phyloP scores from a whole-genome alignment of 1,140 invertebrate genomes.

The Drosophila seguyi region DNA sequence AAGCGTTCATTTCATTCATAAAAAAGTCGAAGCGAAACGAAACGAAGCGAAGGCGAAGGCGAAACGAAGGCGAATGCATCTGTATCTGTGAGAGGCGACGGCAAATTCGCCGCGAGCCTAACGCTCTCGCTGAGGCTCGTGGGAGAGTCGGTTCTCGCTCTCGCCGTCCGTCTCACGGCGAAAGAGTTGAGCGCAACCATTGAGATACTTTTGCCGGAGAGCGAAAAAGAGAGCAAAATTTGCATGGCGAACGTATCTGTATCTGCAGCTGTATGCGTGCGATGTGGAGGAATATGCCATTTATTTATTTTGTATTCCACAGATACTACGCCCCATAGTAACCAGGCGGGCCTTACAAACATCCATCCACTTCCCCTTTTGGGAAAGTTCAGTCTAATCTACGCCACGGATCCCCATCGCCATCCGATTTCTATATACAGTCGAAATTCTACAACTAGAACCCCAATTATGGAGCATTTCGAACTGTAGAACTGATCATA shows the following conservation, averaged over 20 bases:
- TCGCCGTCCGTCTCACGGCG: neutral
- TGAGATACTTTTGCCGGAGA: slow-evolving; percentile 34
- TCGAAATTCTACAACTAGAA: slow-evolving; percentile 16
- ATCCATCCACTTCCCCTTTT: slow-evolving; percentile 52
- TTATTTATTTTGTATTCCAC: slow-evolving; percentile 50
- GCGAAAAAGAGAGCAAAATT: slow-evolving; percentile 21
- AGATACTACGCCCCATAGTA: slow-evolving; percentile 54
- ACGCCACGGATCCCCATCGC: slow-evolving; percentile 34
- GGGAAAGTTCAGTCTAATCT: slow-evolving; percentile 69
- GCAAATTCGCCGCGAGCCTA: slow-evolving; percentile 42
- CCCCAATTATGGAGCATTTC: slow-evolving; percentile 7
- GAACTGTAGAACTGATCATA: slow-evolving; percentile 4
- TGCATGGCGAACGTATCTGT: slow-evolving; percentile 39
- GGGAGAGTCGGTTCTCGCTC: neutral
- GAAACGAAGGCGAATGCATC: slow-evolving; percentile 38
- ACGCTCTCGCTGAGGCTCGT: neutral
- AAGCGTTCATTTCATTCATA: slow-evolving; percentile 75
- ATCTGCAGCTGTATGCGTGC: slow-evolving; percentile 28
- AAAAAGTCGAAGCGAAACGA: slow-evolving; percentile 74
- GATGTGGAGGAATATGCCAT: slow-evolving; percentile 50
- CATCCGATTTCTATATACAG: slow-evolving; percentile 20
- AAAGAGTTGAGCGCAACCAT: slow-evolving; percentile 44
- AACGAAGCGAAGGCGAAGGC: slow-evolving; percentile 51
- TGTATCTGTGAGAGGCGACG: slow-evolving; percentile 15
- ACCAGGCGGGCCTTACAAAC: slow-evolving; percentile 26